phyloP scores from a whole-genome alignment of 2,888 invertebrate species.

The Gari tellinella region DNA sequence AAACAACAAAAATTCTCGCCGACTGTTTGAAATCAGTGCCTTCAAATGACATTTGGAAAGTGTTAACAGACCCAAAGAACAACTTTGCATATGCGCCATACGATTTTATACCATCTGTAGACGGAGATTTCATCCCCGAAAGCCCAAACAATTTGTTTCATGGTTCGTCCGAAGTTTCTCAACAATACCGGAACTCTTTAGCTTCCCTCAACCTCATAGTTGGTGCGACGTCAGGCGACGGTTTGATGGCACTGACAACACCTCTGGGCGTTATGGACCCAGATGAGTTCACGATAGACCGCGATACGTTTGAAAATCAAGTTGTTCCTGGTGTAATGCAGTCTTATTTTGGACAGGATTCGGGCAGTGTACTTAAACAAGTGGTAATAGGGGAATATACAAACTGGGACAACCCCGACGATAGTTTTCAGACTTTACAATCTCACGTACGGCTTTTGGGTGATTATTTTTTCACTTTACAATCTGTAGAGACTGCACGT shows the following conservation, averaged over 20 bases:
- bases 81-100: background rate
- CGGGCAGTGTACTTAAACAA: background rate
- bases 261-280: background rate
- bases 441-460: background rate
- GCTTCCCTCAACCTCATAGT: background rate
- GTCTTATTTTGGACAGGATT: too few species aligned
- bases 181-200: background rate
- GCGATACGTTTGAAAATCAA: background rate
- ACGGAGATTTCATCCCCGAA: slow-evolving; percentile 4
- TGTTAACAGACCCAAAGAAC: background rate
- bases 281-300: background rate
- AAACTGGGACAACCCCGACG: slow-evolving; percentile 4
- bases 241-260: too few species aligned
- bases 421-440: background rate
- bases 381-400: background rate
- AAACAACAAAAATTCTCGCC: too few species aligned
- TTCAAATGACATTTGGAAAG: background rate
- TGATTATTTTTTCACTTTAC: background rate
- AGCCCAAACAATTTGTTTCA: background rate
- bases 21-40: background rate
- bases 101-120: background rate
- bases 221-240: background rate
- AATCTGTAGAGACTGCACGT: too few species aligned
- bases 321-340: background rate
- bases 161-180: background rate